Base-by-base conservation (phyloP, 2,888 invertebrate species). In the Hipparchia sbordonii region DNA sequence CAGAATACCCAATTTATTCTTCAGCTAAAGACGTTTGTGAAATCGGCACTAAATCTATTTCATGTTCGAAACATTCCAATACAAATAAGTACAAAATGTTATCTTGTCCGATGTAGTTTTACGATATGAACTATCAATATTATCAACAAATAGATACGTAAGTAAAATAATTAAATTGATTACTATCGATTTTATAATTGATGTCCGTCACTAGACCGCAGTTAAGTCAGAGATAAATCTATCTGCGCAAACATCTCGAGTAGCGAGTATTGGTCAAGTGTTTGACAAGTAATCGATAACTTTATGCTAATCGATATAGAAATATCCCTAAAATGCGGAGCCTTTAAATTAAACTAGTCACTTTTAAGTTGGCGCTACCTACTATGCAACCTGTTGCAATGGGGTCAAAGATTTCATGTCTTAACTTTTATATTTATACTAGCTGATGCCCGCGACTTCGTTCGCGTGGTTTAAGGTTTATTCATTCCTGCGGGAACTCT, bases 221-320 rank as follows among this genome's bases (percentile, higher is more conserved):
- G 57, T 57, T 68, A 52, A 61, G 70, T 62, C 54, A 54, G 62
- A 62, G 62, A 62, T 70, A 70, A 62, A 54, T 70, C 54, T 70
- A 45, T 62, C 61, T 62, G 13, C 6, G 67, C 62, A 23, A 67
- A 67, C 70, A 67, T 56, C 61, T 66, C 39, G 63, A 39, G 39
- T 39, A 39, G 39, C 62, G 33, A 72, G 63, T 48, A 23, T 67
- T 70, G 66, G 56, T 70, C 67, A 67, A 70, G 56, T 56, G 59
- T 70, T 51, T 65, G 73, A 73, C 73, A 70, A 61, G 70, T 62
- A 62, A 73, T 73, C 54, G 73, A 73, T 73, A 70, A 62, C 8
- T 48, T 70, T 54, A 62, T 70, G 45, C 54, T 52, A 69, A 69
- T 56, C 51, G 1, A 39, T 33, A 66, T 12, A 45, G 39, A 69